These are phyloP conservation scores for Phacellophora camtschatica DNA, from an alignment of 30 jellyfish, hydroid and myxozoan species.

Conservation along the genomic window DNA sequence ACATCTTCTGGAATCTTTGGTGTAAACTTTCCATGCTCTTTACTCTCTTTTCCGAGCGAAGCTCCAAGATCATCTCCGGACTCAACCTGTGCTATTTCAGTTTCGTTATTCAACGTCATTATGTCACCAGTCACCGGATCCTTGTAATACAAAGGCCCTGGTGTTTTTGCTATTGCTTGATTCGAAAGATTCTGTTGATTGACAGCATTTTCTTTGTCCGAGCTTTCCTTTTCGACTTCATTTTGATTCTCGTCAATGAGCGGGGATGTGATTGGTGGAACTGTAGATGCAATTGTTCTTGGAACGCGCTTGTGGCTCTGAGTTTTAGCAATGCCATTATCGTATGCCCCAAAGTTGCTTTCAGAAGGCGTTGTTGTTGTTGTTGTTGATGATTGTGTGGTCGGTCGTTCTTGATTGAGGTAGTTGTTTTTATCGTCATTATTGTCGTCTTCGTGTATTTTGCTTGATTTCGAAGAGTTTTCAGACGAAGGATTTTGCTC, in stretches of 20 bases:
- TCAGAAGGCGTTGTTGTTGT: background rate
- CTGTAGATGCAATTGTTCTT: constrained; percentile 40
- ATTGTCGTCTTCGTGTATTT: background rate
- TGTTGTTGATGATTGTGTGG: background rate
- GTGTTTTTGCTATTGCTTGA: background rate
- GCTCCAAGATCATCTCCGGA: constrained; percentile 57
- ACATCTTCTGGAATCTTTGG: constrained; percentile 33
- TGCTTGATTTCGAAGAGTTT: background rate
- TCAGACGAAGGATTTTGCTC: background rate
- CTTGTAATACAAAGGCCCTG: background rate
- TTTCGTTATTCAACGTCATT: constrained; percentile 32
- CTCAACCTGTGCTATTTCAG: constrained; percentile 44
- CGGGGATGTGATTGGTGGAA: constrained; percentile 64
- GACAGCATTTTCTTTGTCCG: background rate
- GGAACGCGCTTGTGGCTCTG: constrained; percentile 1
- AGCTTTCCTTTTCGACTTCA: background rate
- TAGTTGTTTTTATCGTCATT: background rate
- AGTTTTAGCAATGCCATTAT: background rate
- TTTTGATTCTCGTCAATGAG: background rate
- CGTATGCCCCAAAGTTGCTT: background rate
- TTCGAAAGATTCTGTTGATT: background rate
- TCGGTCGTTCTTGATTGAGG: background rate
- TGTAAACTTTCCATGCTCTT: constrained; percentile 16
- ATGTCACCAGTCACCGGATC: constrained; percentile 47
- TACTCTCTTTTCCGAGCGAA: constrained; percentile 29